Conservation (phyloP, 2,797 vertebrate genomes). For the Cynodonichthys magdalenae region DNA sequence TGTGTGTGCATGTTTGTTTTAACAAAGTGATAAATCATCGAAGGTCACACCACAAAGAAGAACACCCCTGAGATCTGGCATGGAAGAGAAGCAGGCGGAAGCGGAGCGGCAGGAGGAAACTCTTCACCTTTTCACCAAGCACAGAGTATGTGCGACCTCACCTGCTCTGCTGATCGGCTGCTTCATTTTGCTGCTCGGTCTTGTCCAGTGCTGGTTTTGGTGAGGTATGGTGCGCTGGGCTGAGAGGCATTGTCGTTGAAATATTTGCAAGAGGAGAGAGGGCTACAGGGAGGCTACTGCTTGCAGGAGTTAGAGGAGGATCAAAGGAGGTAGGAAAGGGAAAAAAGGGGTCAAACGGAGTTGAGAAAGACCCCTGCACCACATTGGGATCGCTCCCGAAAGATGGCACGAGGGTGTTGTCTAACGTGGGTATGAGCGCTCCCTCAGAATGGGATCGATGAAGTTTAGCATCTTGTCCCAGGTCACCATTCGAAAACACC, state of each 20-base stretch:
- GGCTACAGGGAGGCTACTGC: slow-evolving; percentile 66
- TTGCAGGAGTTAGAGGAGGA: slow-evolving; percentile 76
- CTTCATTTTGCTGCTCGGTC: slow-evolving; percentile 79
- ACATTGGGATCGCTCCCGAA: slow-evolving; percentile 66
- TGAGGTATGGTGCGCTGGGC: slow-evolving; percentile 42
- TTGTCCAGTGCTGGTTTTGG: slow-evolving; percentile 79
- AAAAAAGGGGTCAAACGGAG: slow-evolving; percentile 32
- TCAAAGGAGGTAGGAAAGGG: slow-evolving; percentile 81
- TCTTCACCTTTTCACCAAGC: slow-evolving; percentile 42
- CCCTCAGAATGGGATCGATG: slow-evolving; percentile 67
- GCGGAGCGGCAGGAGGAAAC: slow-evolving; percentile 45
- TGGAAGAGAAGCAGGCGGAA: slow-evolving; percentile 51
- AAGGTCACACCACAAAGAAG: slow-evolving; percentile 65
- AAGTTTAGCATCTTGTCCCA: slow-evolving; percentile 7
- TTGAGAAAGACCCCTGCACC: slow-evolving; percentile 45
- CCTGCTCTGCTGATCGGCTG: slow-evolving; percentile 86
- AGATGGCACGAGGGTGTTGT: slow-evolving; percentile 45
- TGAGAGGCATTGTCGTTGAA: slow-evolving; percentile 58
- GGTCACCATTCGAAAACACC: not conserved
- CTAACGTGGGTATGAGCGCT: slow-evolving; percentile 28
- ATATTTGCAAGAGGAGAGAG: slow-evolving; percentile 63
- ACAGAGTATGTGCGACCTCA: slow-evolving; percentile 81
- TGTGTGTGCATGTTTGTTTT: slow-evolving; percentile 19
- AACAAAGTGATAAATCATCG: slow-evolving; percentile 47
- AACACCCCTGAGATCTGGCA: slow-evolving; percentile 47